These are phyloP conservation scores for Zaprionus bogoriensis DNA, from an alignment of 2,888 invertebrate genomes.

Conservation along the genomic window DNA sequence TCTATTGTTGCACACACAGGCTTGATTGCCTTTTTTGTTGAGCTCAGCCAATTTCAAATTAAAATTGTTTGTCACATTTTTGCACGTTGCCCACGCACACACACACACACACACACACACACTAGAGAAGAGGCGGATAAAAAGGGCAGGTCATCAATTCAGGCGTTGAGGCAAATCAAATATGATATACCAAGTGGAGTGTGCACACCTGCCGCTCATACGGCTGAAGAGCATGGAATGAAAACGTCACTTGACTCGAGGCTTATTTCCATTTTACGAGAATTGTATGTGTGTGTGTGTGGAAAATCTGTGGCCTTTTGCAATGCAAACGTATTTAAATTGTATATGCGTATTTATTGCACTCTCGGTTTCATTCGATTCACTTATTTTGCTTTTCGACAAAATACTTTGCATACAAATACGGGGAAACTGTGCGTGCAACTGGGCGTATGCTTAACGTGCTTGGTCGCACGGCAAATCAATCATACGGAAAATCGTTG, in stretches of 20 bases:
- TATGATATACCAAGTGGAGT: conserved; percentile 30
- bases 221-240: not conserved
- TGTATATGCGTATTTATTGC: not conserved
- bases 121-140: conserved; percentile 4
- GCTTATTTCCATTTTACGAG: conserved; percentile 11
- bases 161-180: conserved; percentile 37
- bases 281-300: not conserved
- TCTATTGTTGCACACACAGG: conserved; percentile 42
- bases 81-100: conserved; percentile 10
- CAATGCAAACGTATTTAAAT: not conserved
- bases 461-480: conserved; percentile 32
- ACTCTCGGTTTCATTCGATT: not conserved
- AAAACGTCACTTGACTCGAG: conserved; percentile 14
- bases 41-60: conserved; percentile 46
- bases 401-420: conserved; percentile 17
- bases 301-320: not conserved
- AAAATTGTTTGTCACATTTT: conserved; percentile 41
- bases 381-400: not conserved
- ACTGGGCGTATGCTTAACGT: conserved; percentile 52
- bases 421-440: conserved; percentile 24
- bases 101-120: no score
- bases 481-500: conserved; percentile 47
- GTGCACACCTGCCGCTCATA: conserved; percentile 34
- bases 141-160: not conserved
- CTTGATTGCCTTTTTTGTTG: conserved; percentile 52